Conservation (phyloP, 2,888 invertebrate genomes). For the Lathronympha strigana region DNA sequence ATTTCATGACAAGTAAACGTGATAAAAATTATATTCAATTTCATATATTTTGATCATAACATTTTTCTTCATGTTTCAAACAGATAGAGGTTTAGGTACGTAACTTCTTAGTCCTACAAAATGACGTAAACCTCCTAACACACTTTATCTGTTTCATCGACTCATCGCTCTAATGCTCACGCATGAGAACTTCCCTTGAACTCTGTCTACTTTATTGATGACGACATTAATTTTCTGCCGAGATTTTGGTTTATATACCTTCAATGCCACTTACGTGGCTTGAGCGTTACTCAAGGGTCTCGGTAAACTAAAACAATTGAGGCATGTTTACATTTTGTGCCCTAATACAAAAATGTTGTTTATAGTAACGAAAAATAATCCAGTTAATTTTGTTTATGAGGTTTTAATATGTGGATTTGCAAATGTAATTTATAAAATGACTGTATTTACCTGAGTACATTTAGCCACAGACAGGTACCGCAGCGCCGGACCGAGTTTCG, state of each 20-base stretch:
- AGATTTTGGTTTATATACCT: constrained; percentile 1
- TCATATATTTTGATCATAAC: no score
- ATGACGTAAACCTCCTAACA: not conserved
- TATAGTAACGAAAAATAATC: no score
- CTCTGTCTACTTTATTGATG: constrained; percentile 1
- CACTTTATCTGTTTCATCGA: not conserved
- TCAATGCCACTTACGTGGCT: not conserved
- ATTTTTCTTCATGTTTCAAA: no score
- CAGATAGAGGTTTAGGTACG: no score
- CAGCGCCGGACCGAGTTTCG: constrained; percentile 94
- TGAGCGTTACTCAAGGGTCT: not conserved
- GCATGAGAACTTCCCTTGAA: not conserved
- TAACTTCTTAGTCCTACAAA: no score
- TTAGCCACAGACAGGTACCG: constrained; percentile 97
- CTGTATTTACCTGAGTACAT: constrained; percentile 87
- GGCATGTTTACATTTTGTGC: not conserved
- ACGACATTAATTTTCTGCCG: not conserved
- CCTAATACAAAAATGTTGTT: no score
- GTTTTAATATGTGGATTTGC: no score
- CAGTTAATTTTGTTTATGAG: no score
- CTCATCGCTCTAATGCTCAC: not conserved
- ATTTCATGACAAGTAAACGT: no score
- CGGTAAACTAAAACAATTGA: not conserved
- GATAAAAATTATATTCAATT: no score
- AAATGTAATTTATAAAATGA: not conserved